These are phyloP conservation scores for Fregetta grallaria DNA, from an alignment of 2,113 vertebrate genomes.

Conservation along the genomic window DNA sequence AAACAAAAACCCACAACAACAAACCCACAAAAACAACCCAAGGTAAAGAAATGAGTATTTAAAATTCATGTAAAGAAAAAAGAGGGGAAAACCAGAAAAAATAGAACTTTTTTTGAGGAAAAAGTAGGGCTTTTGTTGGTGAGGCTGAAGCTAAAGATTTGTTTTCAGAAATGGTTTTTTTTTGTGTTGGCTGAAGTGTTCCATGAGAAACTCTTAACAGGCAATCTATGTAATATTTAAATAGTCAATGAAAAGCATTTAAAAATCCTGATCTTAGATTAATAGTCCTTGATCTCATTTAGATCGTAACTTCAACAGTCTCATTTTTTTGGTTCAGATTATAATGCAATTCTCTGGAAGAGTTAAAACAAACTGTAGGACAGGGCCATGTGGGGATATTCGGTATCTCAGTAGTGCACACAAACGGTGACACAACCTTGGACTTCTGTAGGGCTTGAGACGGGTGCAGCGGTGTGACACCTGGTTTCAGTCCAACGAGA, in stretches of 20 bases:
- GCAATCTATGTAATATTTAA: background rate
- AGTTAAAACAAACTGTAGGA: background rate
- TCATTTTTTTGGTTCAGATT: fast-evolving
- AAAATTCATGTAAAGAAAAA: background rate
- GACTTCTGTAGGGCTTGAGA: background rate
- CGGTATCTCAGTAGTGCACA: fast-evolving
- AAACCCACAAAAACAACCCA: no score
- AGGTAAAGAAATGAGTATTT: background rate
- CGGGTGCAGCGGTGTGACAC: fast-evolving
- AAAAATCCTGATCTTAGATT: background rate
- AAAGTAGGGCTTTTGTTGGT: background rate
- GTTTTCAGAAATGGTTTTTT: background rate
- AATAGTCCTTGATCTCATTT: background rate
- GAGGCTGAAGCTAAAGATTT: background rate
- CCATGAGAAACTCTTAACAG: background rate
- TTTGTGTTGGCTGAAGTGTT: background rate
- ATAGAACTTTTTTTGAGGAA: fast-evolving
- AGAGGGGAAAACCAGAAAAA: background rate
- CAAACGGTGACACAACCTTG: background rate
- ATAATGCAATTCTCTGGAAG: fast-evolving
- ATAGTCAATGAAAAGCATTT: background rate
- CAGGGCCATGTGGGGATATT: background rate
- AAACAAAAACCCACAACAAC: fast-evolving
- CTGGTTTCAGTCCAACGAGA: fast-evolving
- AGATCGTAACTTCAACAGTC: fast-evolving